Evolutionary conservation across 2,797 vertebrate genomes (phyloP).

Genomic region (Lutjanus campechanus): DNA sequence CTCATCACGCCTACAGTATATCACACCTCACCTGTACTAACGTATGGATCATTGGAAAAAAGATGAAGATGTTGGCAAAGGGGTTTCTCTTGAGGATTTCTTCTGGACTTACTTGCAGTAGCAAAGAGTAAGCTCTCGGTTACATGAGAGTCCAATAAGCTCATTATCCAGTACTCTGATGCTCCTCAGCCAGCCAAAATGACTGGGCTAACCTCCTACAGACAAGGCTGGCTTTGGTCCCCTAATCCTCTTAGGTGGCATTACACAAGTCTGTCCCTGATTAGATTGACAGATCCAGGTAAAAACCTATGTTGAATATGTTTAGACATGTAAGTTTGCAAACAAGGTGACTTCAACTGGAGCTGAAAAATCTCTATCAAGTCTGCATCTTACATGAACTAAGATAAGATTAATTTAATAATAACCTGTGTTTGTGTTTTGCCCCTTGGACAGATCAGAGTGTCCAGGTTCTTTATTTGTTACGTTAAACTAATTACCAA

Average conservation of each 20-base stretch:
- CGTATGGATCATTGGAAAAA: slow-evolving; percentile 18
- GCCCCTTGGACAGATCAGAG: neutral
- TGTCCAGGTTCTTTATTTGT: slow-evolving; percentile 1
- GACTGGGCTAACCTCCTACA: slow-evolving; percentile 78
- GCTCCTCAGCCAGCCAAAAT: slow-evolving; percentile 77
- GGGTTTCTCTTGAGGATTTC: slow-evolving; percentile 24
- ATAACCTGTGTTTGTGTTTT: neutral
- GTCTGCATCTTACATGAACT: neutral
- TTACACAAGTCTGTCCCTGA: slow-evolving; percentile 88
- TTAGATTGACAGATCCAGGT: slow-evolving; percentile 78
- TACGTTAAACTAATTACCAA: slow-evolving; percentile 11
- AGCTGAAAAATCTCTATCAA: neutral
- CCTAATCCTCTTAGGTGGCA: slow-evolving; percentile 86
- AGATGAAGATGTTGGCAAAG: neutral
- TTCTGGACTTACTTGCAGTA: slow-evolving; percentile 58
- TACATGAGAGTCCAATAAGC: slow-evolving; percentile 82
- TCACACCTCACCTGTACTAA: neutral
- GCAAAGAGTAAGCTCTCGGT: slow-evolving; percentile 77
- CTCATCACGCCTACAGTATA: neutral
- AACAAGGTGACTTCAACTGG: slow-evolving; percentile 32
- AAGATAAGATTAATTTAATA: neutral
- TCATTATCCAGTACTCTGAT: slow-evolving; percentile 83
- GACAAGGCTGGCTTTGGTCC: slow-evolving; percentile 82
- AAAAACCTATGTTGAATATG: slow-evolving; percentile 59
- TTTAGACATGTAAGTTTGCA: slow-evolving; percentile 52